Evolutionary conservation across 2,797 vertebrate species (phyloP).

Genomic region (Tinamus major): DNA sequence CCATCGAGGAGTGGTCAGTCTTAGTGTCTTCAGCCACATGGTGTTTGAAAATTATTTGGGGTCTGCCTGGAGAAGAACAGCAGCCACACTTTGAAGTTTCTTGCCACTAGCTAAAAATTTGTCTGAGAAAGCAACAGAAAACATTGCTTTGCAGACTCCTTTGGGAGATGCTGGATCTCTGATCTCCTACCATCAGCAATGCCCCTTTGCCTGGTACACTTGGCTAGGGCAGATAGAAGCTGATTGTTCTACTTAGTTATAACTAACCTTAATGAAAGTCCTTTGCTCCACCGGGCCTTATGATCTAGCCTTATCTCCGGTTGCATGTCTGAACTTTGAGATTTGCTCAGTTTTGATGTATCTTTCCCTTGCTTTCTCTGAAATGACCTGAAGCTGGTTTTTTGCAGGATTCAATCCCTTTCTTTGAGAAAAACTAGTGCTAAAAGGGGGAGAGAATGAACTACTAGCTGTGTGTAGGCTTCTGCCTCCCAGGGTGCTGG

Average conservation of each 20-base stretch:
- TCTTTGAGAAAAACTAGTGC: not conserved
- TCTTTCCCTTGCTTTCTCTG: not conserved
- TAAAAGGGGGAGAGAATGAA: not conserved
- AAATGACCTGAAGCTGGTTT: not conserved
- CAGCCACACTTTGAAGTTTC: not conserved
- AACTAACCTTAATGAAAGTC: not conserved
- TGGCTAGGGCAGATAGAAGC: not conserved
- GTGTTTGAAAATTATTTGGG: not conserved
- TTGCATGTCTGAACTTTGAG: not conserved
- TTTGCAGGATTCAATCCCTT: not conserved
- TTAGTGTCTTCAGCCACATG: not conserved
- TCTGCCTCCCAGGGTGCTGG: fast-evolving
- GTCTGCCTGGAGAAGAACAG: not conserved
- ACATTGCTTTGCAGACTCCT: not conserved
- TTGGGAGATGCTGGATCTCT: not conserved
- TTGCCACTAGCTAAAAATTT: not conserved
- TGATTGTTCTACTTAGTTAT: not conserved
- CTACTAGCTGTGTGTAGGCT: fast-evolving
- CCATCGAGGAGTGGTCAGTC: not conserved
- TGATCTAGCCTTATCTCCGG: not conserved
- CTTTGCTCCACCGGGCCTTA: not conserved
- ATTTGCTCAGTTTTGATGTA: fast-evolving
- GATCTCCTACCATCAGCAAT: not conserved
- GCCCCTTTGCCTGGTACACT: not conserved
- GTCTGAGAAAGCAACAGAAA: not conserved